Base-by-base conservation (phyloP, 1,140 invertebrate species). In the Hylaeus anthracinus region DNA sequence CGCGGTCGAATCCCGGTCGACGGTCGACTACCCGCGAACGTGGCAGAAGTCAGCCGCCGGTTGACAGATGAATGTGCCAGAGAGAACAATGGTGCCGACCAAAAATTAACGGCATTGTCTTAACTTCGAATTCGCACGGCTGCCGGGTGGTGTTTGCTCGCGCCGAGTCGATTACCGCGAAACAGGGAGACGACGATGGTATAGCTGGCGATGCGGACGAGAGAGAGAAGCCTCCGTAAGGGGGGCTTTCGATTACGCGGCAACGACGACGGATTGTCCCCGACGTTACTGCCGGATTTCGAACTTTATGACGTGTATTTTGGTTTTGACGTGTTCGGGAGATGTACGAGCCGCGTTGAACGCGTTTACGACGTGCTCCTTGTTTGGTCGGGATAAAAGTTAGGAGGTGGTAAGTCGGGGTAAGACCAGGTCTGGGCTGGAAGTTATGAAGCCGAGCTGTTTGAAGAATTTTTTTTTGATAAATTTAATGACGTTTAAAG, bases 101-200 rank as follows among this genome's bases (percentile, higher is more conserved):
- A 93, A 93, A 93, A 93, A 93, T 93, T 92, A 92, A 93, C 90
- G 92, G 89, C 92, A 93, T 93, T 93, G 93, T 93, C 90, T 90
- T 90, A 93, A 93, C 91, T 93, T 93, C 89, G 92, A 75, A 85
- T 88, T 81, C 84, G 82, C 71, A 77, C 80, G 85, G 70, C 51
- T 60, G 69, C 83, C 61, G 81, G 72, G 79, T 79, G 86, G 72
- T 82, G 82, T 88, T 82, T 86, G 81, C 85, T 79, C 9, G 60
- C 12, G 43, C 67, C 83, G 69, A 84, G 82, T 84, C 86, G 85
- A 87, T 87, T 87, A 83, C 82, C 69, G 53, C 76, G 85, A 71
- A 79, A 83, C 85, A 86, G 84, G 71, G 75, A 82, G 72, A 75
- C 73, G 75, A 26, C 26, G 26, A 26, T 26, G 26, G 26, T 26